Evolutionary conservation across 1,140 invertebrate genomes (phyloP).

Genomic region (Tetragonula clypearis): DNA sequence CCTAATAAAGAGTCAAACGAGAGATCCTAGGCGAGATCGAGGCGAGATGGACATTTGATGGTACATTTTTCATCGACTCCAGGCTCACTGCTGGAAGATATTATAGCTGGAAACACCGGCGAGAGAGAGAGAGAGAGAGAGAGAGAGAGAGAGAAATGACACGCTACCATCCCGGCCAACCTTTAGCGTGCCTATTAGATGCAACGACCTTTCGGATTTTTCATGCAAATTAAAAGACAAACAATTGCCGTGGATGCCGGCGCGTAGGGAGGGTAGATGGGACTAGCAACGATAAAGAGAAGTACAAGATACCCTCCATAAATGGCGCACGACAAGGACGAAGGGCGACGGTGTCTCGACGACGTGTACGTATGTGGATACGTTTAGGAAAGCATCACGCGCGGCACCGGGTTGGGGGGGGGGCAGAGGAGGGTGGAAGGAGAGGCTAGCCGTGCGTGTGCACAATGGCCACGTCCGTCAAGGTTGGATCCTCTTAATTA

Average conservation of each 20-base stretch:
- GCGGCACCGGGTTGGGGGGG: neutral
- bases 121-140: too few species aligned
- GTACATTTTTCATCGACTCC: neutral
- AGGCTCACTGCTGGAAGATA: too few species aligned
- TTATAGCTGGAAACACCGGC: neutral
- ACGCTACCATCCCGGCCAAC: constrained; percentile 7
- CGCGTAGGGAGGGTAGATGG: neutral
- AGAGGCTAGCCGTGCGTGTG: constrained; percentile 41
- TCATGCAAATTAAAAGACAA: neutral
- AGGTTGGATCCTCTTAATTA: constrained; percentile 71
- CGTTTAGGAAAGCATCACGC: constrained; percentile 65
- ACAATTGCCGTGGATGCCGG: constrained; percentile 6
- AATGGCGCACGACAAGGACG: constrained; percentile 63
- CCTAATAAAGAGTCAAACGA: neutral
- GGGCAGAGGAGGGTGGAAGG: neutral
- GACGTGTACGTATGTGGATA: constrained; percentile 66
- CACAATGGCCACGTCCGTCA: constrained; percentile 69
- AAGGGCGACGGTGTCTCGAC: constrained; percentile 57
- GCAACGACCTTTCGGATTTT: constrained; percentile 6
- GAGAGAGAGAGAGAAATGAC: neutral
- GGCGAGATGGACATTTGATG: neutral
- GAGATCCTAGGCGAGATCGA: neutral
- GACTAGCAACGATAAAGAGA: constrained; percentile 32
- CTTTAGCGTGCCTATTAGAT: constrained; percentile 17
- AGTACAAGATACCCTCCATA: constrained; percentile 49